A percentile compares a stretch with the other conserved stretches of the same genome.
Evolutionary conservation across 2,113 vertebrate species (phyloP).

Genomic region (Ophiodon elongatus): DNA sequence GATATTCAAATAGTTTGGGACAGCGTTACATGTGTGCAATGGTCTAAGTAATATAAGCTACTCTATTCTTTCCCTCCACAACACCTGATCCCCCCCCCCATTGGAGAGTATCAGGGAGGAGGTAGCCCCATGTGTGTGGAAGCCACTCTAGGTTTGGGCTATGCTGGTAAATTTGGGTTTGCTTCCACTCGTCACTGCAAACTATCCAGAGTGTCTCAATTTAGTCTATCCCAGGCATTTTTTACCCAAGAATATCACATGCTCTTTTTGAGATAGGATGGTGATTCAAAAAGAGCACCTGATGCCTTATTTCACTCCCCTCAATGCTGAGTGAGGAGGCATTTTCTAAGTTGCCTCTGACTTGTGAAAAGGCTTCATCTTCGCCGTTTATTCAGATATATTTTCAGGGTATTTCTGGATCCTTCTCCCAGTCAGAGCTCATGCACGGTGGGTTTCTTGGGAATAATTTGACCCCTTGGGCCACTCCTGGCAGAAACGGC

Average conservation of each 20-base stretch:
- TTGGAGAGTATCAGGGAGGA: not conserved
- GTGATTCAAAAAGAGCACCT: not conserved
- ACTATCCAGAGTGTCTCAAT: not conserved
- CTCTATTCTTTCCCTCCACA: not conserved
- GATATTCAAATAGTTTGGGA: not conserved
- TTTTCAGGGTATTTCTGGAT: not conserved
- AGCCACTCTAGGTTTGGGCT: not conserved
- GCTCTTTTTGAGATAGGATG: not conserved
- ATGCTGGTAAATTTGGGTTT: conserved; percentile 1
- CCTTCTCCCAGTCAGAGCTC: not conserved
- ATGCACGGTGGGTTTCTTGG: not conserved
- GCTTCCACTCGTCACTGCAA: not conserved
- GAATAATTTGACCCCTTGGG: not conserved
- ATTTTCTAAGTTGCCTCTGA: not conserved
- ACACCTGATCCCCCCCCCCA: conserved; percentile 11
- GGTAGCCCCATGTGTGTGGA: not conserved
- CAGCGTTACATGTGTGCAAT: not conserved
- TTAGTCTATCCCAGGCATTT: not conserved
- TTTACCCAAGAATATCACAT: not conserved
- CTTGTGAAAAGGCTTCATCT: not conserved
- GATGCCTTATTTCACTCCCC: not conserved
- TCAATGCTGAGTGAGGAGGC: not conserved
- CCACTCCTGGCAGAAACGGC: not conserved
- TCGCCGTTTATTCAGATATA: not conserved
- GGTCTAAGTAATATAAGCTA: not conserved